Conservation (phyloP, 2,113 vertebrate genomes). For the Phocoena sinus region DNA sequence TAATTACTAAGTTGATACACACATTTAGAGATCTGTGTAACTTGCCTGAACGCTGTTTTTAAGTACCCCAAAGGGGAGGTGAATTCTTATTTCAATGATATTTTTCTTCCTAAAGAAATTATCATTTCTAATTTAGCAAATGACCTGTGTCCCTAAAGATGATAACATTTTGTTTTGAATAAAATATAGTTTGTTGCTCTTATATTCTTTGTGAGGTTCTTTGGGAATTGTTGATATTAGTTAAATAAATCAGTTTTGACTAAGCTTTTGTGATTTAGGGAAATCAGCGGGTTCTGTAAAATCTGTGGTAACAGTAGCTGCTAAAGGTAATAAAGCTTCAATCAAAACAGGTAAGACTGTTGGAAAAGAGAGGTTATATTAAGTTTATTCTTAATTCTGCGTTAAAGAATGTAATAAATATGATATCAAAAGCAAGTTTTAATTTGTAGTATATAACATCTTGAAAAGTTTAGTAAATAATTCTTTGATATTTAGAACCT, state of each 20-base stretch:
- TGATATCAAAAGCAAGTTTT: neutral
- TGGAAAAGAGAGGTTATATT: neutral
- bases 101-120: neutral
- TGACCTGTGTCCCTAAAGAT: neutral
- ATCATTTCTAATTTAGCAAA: neutral
- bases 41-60: constrained; percentile 5
- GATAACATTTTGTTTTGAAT: constrained; percentile 29
- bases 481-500: constrained; percentile 36
- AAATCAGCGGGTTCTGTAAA: constrained; percentile 73
- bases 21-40: neutral
- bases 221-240: neutral
- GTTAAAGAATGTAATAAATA: neutral
- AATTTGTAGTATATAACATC: neutral
- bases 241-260: constrained; percentile 63
- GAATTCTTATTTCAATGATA: neutral
- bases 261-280: constrained; percentile 66
- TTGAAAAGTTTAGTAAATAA: neutral
- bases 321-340: constrained; percentile 65
- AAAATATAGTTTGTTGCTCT: neutral
- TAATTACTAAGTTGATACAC: neutral
- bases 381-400: neutral
- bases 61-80: neutral
- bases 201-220: neutral
- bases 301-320: constrained; percentile 20
- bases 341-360: constrained; percentile 62